Evolutionary conservation across 2,113 vertebrate genomes (phyloP), one percentile per base, ranked within the genome.

Genomic region (Ammodramus savannarum): DNA sequence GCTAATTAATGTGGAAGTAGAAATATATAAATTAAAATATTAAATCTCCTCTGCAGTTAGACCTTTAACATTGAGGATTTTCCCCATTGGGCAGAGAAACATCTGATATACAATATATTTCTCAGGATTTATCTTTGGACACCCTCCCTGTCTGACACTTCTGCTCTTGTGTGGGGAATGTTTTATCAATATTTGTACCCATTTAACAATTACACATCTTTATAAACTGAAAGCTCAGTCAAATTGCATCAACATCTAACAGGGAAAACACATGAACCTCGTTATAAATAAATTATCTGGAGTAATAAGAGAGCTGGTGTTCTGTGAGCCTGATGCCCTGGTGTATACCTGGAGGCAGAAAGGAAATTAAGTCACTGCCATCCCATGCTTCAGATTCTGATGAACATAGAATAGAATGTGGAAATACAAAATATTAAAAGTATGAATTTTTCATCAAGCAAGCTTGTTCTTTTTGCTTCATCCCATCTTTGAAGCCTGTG

Each of bases 351-450:
- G 57, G 63, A 71, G 73, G 90, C 93, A 84, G 49, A 78, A 87
- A 71, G 77, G 66, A 93, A 96, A 77, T 87, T 87, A 94, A 90
- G 74, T 49, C 65, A 67, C 74, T 90, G 49, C 82, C 92, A n/a
- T 58, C 87, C 43, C 13, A 1, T 44, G 83, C 77, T 81, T 95
- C 77, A 69, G 83, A 74, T 68, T 87, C 65, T 95, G 91, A 94
- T 84, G 68, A 93, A 55, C 74, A 18, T 20, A 20, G 39, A 97
- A 61, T 22, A 89, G 77, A 87, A 85, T 91, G 85, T 75, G 88
- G 68, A 96, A 97, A 96, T 95, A 89, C 32, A 39, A 86, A 96
- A 87, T 93, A 91, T 95, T 91, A 96, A 96, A 95, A 88, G 79
- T 90, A 86, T 84, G 85, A 96, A 94, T 95, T 76, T 97, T 94